phyloP scores from a whole-genome alignment of 2,888 invertebrate species.

The Patella pellucida region DNA sequence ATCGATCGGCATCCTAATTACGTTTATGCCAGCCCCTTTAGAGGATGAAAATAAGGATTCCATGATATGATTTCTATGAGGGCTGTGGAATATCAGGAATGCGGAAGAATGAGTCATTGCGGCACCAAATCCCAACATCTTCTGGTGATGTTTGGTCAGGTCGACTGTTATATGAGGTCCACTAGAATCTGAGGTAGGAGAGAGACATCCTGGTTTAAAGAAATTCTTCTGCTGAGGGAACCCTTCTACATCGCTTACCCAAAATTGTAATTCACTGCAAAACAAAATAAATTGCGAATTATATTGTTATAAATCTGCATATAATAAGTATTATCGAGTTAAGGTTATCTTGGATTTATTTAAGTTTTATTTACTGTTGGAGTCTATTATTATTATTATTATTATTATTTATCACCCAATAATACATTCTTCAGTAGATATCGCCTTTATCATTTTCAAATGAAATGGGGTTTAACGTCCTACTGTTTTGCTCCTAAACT shows the following conservation, averaged over 20 bases:
- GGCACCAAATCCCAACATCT: conserved; percentile 2
- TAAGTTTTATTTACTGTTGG: too few relatives aligned
- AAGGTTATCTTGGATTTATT: too few relatives aligned
- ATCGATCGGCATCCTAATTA: background rate
- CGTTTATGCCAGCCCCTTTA: background rate
- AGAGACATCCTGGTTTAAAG: background rate
- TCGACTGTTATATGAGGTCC: background rate
- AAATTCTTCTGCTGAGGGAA: background rate
- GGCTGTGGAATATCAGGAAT: background rate
- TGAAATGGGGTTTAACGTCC: too few relatives aligned
- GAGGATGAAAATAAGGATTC: background rate
- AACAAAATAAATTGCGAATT: background rate
- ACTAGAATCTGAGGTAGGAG: background rate
- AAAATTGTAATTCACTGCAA: background rate
- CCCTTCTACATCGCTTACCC: background rate
- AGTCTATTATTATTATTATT: too few relatives aligned
- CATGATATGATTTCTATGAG: background rate
- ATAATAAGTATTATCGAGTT: too few relatives aligned
- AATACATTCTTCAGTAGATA: too few relatives aligned
- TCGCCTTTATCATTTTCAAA: too few relatives aligned
- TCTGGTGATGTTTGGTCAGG: background rate
- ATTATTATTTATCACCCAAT: too few relatives aligned
- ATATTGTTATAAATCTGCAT: too few relatives aligned
- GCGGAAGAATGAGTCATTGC: background rate
- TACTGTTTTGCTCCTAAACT: too few relatives aligned